phyloP scores from a whole-genome alignment of 2,797 vertebrate genomes.

The Spondyliosoma cantharus region DNA sequence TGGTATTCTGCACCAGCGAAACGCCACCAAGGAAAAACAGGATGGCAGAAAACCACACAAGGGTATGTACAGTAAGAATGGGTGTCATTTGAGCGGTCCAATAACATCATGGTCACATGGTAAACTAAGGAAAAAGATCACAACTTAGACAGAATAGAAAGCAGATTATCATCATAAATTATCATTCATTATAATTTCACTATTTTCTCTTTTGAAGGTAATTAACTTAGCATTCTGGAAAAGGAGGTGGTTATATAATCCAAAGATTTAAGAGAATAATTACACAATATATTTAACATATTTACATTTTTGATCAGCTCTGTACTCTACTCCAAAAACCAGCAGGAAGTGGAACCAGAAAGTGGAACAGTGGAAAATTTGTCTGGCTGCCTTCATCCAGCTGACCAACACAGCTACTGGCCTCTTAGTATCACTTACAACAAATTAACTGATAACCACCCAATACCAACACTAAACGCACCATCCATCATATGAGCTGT shows the following conservation, averaged over 20 bases:
- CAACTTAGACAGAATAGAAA: not conserved
- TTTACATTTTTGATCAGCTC: constrained; percentile 50
- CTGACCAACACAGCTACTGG: constrained; percentile 61
- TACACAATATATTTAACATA: constrained; percentile 32
- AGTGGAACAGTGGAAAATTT: constrained; percentile 58
- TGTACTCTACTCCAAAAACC: constrained; percentile 47
- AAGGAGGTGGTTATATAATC: constrained; percentile 35
- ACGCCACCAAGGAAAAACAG: constrained; percentile 42
- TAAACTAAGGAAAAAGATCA: not conserved
- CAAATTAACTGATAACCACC: constrained; percentile 80
- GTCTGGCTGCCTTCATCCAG: constrained; percentile 57
- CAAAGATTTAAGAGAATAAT: constrained; percentile 25
- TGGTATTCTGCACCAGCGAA: constrained; percentile 45
- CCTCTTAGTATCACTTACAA: constrained; percentile 71
- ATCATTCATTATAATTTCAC: not conserved
- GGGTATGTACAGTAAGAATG: constrained; percentile 7
- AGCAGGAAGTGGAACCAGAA: constrained; percentile 26
- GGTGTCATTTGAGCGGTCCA: constrained; percentile 33
- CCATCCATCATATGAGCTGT: constrained; percentile 77
- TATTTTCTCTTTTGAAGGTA: constrained; percentile 19
- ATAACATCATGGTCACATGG: constrained; percentile 14
- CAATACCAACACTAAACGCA: constrained; percentile 81
- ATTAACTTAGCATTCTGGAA: constrained; percentile 25
- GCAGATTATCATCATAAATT: not conserved
- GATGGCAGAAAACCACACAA: constrained; percentile 19